Conservation (phyloP, 2,797 vertebrate species). For the Coreius guichenoti region DNA sequence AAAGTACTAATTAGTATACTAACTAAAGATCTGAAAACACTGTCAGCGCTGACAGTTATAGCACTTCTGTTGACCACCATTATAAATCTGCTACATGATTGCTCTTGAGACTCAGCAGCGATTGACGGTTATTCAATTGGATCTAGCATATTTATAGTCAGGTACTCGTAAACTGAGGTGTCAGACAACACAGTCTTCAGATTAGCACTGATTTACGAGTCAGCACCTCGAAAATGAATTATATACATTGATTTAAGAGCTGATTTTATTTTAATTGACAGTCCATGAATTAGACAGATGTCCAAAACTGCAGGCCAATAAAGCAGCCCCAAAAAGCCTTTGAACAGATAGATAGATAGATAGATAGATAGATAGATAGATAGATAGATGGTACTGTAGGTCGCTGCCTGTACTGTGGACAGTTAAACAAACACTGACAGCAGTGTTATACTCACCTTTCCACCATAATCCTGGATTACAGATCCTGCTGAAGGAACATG, state of each 20-base stretch:
- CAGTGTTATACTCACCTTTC: slow-evolving; percentile 28
- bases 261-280: neutral
- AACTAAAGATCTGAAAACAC: neutral
- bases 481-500: slow-evolving; percentile 50
- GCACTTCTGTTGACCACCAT: neutral
- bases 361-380: no score
- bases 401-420: neutral
- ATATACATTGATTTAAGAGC: neutral
- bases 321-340: neutral
- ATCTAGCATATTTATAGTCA: slow-evolving; percentile 64
- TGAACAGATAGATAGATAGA: neutral
- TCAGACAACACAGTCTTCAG: slow-evolving; percentile 44
- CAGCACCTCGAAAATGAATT: neutral
- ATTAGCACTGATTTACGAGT: slow-evolving; percentile 53
- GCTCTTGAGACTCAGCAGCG: neutral
- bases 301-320: neutral
- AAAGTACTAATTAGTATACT: neutral
- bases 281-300: neutral
- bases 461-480: slow-evolving; percentile 76
- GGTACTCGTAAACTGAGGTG: slow-evolving; percentile 48
- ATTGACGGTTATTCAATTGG: slow-evolving; percentile 30
- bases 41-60: neutral
- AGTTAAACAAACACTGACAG: neutral
- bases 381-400: neutral
- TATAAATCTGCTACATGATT: neutral